Percentiles rank a stretch among this genome's conserved stretches.
Evolutionary conservation across 2,797 vertebrate species (phyloP).

Genomic region (Pachyuromys duprasi): DNA sequence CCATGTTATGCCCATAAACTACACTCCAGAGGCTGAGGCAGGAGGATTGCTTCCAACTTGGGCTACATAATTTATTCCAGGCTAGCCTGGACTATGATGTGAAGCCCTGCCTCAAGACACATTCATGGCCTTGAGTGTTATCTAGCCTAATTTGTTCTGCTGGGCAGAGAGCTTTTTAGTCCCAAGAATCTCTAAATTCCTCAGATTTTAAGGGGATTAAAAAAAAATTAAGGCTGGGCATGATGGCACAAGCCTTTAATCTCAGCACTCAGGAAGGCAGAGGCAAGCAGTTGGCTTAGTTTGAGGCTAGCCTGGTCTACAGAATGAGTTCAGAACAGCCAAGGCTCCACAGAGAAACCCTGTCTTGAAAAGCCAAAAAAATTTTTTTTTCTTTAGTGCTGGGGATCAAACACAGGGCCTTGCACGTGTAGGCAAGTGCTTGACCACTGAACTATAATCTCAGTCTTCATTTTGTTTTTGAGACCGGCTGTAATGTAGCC

Average conservation of each 20-base stretch:
- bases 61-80: background rate
- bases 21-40: background rate
- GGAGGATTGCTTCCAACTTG: background rate
- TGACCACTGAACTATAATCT: background rate
- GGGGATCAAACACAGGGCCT: background rate
- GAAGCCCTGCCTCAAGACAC: background rate
- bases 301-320: no score
- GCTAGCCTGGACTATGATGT: background rate
- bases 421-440: background rate
- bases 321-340: no score
- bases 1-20: background rate
- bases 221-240: no score
- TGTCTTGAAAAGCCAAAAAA: background rate
- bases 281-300: no score
- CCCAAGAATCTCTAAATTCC: background rate
- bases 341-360: no score
- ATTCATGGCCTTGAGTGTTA: background rate
- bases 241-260: no score
- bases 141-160: constrained; percentile 17
- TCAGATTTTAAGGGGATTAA: background rate
- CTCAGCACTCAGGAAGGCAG: no score
- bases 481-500: background rate
- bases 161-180: background rate
- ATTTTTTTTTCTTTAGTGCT: background rate
- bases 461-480: background rate